These are phyloP conservation scores for Alosa alosa DNA, from an alignment of 2,113 vertebrate species.

Conservation along the genomic window DNA sequence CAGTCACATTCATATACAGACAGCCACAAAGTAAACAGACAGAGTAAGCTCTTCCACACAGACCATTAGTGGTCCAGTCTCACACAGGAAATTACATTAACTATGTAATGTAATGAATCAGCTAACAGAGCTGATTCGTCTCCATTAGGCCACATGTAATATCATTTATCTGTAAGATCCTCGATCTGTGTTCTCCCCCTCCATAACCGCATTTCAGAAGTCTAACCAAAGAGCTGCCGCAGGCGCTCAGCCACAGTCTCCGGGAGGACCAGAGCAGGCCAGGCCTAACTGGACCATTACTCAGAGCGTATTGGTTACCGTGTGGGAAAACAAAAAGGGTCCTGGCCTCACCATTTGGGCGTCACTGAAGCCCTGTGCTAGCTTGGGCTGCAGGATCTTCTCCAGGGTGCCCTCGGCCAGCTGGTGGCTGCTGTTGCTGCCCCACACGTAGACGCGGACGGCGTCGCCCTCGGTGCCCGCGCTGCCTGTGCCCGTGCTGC, in stretches of 20 bases:
- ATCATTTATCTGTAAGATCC: background rate
- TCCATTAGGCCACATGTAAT: slow-evolving; percentile 8
- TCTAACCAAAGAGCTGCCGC: background rate
- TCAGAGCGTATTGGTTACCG: background rate
- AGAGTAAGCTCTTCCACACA: background rate
- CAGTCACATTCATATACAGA: background rate
- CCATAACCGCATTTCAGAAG: slow-evolving; percentile 5
- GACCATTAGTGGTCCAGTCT: background rate
- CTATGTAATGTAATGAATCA: too few relatives aligned
- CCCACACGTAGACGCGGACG: slow-evolving; percentile 78
- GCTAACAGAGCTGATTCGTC: background rate
- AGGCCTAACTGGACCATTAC: background rate
- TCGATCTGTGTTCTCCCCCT: background rate
- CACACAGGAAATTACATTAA: slow-evolving; percentile 16
- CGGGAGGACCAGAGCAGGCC: background rate
- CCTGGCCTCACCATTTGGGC: slow-evolving; percentile 70
- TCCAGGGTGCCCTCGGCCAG: slow-evolving; percentile 79
- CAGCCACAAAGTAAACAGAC: background rate
- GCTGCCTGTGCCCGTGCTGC: slow-evolving; percentile 61
- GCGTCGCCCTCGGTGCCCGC: slow-evolving; percentile 61
- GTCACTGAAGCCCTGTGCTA: slow-evolving; percentile 77
- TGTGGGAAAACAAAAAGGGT: too few relatives aligned
- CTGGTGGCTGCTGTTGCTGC: slow-evolving; percentile 81
- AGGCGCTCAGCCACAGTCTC: background rate
- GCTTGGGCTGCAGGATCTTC: slow-evolving; percentile 78